Base-by-base conservation (phyloP, 1,140 invertebrate genomes). In the Coenobita brevimanus region DNA sequence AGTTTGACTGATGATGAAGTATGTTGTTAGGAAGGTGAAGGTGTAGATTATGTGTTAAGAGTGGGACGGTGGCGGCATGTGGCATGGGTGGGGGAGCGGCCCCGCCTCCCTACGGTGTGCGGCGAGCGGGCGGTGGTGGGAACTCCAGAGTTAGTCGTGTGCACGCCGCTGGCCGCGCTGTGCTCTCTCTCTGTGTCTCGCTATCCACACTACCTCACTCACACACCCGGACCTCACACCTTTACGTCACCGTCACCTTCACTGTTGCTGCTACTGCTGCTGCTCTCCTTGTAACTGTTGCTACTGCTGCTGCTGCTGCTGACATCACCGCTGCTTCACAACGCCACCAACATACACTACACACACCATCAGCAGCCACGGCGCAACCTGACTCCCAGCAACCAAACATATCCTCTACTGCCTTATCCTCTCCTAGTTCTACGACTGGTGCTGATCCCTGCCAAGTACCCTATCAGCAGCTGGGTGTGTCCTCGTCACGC, bases 101-200 rank as follows among this genome's bases (percentile, higher is more conserved):
- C 82, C 82, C 67, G 67, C 82, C 69, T 75, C 82, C 82, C 69
- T 30, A 78, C 75, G 62, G 73, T 78, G 54, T 46, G 57, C 57
- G 75, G 84, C 84, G 84, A 75, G 84, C 84, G 84, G 84, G 62
- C 84, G 57, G 75, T 86, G 84, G 60, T 79, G 84, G 75, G 57
- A 57, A 79, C 75, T 69, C 71, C 67, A 41, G 73, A 80, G 84
- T 86, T 86, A 86, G 84, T 86, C 84, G 84, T 86, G 84, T 78
- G 84, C 84, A 86, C 84, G 84, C 84, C 75, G 84, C 84, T 75
- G 84, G 62, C 75, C 84, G 84, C 84, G 75, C 75, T 80, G 84
- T 86, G 84, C 84, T 86, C 84, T 86, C 84, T 86, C 84, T 79
- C 84, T 86, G 84, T 86, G 84, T 86, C 73, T 86, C 84, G 84